phyloP scores from a whole-genome alignment of 1,140 invertebrate species.

The Frieseomelitta varia region DNA sequence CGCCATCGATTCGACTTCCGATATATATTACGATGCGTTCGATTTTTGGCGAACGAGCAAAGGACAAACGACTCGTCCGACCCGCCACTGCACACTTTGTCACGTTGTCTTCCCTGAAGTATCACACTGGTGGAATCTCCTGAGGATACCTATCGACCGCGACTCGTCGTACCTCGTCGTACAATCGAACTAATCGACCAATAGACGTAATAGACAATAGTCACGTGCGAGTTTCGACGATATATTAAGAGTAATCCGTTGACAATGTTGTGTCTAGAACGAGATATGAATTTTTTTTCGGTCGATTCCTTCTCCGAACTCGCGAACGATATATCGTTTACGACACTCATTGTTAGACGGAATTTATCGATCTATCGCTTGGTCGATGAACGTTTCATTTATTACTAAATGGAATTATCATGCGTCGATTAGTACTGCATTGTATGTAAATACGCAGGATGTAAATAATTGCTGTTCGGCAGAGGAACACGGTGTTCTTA shows the following conservation, averaged over 20 bases:
- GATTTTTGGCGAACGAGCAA: slow-evolving; percentile 3
- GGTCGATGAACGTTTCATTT: background rate
- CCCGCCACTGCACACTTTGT: slow-evolving; percentile 37
- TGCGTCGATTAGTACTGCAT: background rate
- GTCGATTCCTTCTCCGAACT: background rate
- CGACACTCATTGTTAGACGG: too few relatives aligned
- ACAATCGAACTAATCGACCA: slow-evolving; percentile 60
- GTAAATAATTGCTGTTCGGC: background rate
- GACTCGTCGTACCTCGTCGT: slow-evolving; percentile 30
- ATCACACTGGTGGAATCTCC: slow-evolving; percentile 45
- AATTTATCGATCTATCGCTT: background rate
- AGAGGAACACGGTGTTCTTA: background rate
- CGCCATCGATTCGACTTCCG: slow-evolving; percentile 9
- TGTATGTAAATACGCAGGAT: background rate
- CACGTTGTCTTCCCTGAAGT: slow-evolving; percentile 12
- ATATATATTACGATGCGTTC: background rate
- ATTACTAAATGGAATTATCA: background rate
- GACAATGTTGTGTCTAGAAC: background rate
- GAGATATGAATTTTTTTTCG: background rate
- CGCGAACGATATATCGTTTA: background rate
- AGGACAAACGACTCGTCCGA: slow-evolving; percentile 20
- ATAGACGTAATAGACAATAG: slow-evolving; percentile 60
- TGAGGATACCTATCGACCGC: slow-evolving; percentile 64
- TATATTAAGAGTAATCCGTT: slow-evolving; percentile 45
- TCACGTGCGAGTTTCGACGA: slow-evolving; percentile 65